A percentile compares a stretch with the other conserved stretches of the same genome.
Evolutionary conservation across 2,113 vertebrate genomes (phyloP).

Genomic region (Hippocampus zosterae): DNA sequence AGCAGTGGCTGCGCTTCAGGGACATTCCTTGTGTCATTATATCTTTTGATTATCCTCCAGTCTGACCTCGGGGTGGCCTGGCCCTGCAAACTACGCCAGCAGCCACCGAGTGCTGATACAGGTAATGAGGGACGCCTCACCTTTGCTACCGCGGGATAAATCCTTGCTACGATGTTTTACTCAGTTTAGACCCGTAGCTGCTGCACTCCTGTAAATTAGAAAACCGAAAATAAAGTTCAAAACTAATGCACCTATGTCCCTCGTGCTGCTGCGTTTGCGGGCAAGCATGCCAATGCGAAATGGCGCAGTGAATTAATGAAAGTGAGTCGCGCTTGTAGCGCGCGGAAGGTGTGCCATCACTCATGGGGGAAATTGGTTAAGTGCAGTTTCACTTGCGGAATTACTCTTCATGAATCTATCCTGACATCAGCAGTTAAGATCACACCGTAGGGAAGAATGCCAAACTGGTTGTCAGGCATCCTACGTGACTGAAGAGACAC

Average conservation of each 20-base stretch:
- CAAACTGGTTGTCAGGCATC: constrained; percentile 10
- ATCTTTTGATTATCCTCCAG: constrained; percentile 60
- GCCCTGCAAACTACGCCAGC: constrained; percentile 33
- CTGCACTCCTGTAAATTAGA: constrained; percentile 29
- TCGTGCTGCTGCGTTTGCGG: constrained; percentile 13
- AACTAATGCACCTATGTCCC: constrained; percentile 10
- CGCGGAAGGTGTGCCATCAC: constrained; percentile 3
- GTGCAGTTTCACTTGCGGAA: not conserved
- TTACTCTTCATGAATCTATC: constrained; percentile 16
- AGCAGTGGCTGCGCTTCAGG: constrained; percentile 35
- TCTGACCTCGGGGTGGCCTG: constrained; percentile 39
- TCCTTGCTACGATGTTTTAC: constrained; percentile 48
- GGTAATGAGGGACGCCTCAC: constrained; percentile 51
- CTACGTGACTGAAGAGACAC: constrained; percentile 1
- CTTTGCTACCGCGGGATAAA: constrained; percentile 36
- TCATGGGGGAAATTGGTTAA: constrained; percentile 35
- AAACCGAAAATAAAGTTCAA: constrained; percentile 39
- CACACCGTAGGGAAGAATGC: constrained; percentile 15
- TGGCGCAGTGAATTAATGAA: not conserved
- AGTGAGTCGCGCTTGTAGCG: constrained; percentile 7
- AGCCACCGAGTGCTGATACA: constrained; percentile 18
- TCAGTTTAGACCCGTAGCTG: constrained; percentile 25
- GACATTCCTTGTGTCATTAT: constrained; percentile 53
- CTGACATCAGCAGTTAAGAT: constrained; percentile 18
- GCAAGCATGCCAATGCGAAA: constrained; percentile 28